Evolutionary conservation across 2,113 vertebrate species (phyloP).

Genomic region (Falcunculus frontatus): DNA sequence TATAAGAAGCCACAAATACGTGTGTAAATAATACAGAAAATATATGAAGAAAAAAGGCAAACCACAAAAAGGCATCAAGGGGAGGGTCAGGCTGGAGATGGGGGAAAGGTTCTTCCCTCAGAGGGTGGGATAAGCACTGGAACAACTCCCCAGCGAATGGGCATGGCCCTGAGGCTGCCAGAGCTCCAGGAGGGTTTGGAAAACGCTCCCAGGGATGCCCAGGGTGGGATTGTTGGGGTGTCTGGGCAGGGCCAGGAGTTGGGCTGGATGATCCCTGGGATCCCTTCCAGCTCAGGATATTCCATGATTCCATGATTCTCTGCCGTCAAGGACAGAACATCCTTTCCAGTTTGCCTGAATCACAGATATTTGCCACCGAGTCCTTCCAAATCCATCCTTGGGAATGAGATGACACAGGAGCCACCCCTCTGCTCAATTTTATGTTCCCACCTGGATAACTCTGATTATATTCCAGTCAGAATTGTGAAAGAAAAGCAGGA

Average conservation of each 20-base stretch:
- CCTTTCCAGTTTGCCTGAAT: background rate
- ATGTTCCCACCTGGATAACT: background rate
- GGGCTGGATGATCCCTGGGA: background rate
- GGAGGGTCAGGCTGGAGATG: background rate
- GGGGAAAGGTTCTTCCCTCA: background rate
- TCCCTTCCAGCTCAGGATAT: background rate
- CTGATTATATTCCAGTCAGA: background rate
- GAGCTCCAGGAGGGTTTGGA: background rate
- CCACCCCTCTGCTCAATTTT: background rate
- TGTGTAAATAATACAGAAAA: background rate
- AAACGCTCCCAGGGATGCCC: background rate
- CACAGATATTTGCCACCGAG: background rate
- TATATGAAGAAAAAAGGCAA: background rate
- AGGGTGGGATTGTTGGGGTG: background rate
- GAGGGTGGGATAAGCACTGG: background rate
- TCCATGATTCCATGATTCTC: background rate
- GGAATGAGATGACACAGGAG: background rate
- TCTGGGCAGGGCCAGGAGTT: background rate
- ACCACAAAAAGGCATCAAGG: background rate
- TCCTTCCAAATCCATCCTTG: background rate
- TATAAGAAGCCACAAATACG: accelerated
- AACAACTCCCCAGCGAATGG: background rate
- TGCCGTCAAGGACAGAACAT: background rate
- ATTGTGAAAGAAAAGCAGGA: background rate
- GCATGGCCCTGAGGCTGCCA: accelerated